A percentile compares a stretch with the other conserved stretches of the same genome.
phyloP scores from a whole-genome alignment of 2,888 invertebrate species.

The Sipunculus nudus region DNA sequence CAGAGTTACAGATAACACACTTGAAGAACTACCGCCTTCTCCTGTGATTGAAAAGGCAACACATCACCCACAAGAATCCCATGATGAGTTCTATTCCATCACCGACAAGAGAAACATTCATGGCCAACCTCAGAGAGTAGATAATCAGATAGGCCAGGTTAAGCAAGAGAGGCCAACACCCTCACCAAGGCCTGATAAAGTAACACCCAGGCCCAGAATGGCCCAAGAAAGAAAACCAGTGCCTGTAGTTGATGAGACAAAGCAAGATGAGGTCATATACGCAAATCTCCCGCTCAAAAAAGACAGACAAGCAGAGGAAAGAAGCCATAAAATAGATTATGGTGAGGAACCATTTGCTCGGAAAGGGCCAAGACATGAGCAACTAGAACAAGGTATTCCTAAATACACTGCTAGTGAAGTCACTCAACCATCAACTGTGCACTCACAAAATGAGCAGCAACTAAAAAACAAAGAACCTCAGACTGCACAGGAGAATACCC shows the following conservation, averaged over 20 bases:
- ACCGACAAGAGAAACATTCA: conserved; percentile 7
- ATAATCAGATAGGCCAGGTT: background rate
- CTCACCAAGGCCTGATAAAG: background rate
- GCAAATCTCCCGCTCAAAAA: too few species aligned
- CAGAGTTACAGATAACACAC: conserved; percentile 4
- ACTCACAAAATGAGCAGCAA: too few species aligned
- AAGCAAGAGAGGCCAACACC: background rate
- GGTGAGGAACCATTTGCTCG: too few species aligned
- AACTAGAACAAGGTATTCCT: too few species aligned
- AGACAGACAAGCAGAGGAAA: too few species aligned
- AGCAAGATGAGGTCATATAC: background rate
- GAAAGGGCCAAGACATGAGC: too few species aligned
- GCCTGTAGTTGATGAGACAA: background rate
- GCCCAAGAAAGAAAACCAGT: background rate
- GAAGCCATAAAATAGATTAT: too few species aligned
- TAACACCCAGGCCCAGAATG: conserved; percentile 1
- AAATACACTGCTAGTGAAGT: too few species aligned
- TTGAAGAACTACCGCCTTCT: background rate
- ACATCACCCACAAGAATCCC: conserved; percentile 8
- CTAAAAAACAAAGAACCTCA: too few species aligned
- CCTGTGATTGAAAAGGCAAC: background rate
- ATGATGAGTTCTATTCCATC: conserved; percentile 22
- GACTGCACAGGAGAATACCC: too few species aligned
- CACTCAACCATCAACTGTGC: too few species aligned
- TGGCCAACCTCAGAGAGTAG: too few species aligned